These are phyloP conservation scores for Eolophus roseicapilla DNA, from an alignment of 2,113 vertebrate species.

Conservation along the genomic window DNA sequence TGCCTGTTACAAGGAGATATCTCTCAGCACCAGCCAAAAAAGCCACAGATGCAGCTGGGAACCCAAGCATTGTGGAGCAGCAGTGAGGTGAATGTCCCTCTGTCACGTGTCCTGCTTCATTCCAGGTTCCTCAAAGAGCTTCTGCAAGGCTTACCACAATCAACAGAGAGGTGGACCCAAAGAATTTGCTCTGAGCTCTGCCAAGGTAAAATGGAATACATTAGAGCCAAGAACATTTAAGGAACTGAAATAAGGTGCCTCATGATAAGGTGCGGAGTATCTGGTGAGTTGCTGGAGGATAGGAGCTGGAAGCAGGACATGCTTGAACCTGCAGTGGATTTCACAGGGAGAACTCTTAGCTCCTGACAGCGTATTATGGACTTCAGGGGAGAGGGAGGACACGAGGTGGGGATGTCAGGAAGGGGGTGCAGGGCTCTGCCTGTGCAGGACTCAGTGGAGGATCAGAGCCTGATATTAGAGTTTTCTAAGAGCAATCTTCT, in stretches of 20 bases:
- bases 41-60: background rate
- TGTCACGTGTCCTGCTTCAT: fast-evolving
- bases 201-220: background rate
- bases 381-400: background rate
- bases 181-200: background rate
- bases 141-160: background rate
- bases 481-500: background rate
- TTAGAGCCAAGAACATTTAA: background rate
- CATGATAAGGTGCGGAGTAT: background rate
- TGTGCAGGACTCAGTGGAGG: background rate
- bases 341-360: background rate
- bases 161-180: background rate
- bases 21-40: background rate
- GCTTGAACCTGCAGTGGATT: background rate
- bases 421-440: background rate
- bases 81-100: background rate
- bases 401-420: background rate
- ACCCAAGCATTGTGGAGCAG: background rate
- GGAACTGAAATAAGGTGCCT: background rate
- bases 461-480: background rate
- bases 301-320: background rate
- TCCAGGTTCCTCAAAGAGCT: background rate
- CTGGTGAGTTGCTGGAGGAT: background rate
- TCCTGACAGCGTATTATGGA: fast-evolving
- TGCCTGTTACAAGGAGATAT: background rate